These are phyloP conservation scores for Cassiopea andromeda DNA, from an alignment of 30 jellyfish, hydroid and myxozoan species.

Conservation along the genomic window DNA sequence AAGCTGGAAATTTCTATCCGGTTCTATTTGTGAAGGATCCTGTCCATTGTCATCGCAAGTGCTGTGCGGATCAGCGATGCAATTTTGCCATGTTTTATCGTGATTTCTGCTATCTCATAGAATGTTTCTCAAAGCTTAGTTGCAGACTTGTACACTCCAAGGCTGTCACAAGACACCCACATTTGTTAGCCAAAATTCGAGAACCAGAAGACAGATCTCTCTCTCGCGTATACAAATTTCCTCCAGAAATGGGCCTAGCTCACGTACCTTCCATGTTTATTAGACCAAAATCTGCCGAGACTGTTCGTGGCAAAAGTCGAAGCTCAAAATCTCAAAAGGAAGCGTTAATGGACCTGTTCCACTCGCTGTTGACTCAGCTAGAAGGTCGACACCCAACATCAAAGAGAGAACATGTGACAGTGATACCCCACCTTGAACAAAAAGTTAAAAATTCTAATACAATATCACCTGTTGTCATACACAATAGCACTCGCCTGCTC, in stretches of 20 bases:
- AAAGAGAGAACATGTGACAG: constrained; percentile 3
- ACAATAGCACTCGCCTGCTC: not conserved
- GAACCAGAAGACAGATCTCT: constrained; percentile 52
- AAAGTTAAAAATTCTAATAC: constrained; percentile 14
- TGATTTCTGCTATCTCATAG: constrained; percentile 81
- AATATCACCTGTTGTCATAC: not conserved
- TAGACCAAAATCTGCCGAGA: constrained; percentile 46
- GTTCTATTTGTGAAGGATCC: constrained; percentile 67
- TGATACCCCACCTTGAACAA: constrained; percentile 1
- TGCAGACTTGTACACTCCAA: constrained; percentile 72
- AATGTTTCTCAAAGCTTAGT: constrained; percentile 63
- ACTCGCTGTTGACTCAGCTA: constrained; percentile 26
- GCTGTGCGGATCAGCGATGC: constrained; percentile 82
- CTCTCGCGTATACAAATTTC: constrained; percentile 57
- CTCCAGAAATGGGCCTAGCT: constrained; percentile 61
- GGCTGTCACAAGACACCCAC: constrained; percentile 56
- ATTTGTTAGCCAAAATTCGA: constrained; percentile 76
- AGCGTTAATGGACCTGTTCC: constrained; percentile 35
- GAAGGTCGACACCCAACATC: constrained; percentile 16
- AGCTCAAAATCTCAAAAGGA: not conserved
- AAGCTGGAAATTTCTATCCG: constrained; percentile 88
- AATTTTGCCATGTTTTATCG: constrained; percentile 84
- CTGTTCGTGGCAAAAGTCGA: not conserved
- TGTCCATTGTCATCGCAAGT: constrained; percentile 79
- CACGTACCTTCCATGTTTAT: constrained; percentile 54